phyloP scores from a whole-genome alignment of 2,888 invertebrate species.

The Zhuqinia jingwanae region DNA sequence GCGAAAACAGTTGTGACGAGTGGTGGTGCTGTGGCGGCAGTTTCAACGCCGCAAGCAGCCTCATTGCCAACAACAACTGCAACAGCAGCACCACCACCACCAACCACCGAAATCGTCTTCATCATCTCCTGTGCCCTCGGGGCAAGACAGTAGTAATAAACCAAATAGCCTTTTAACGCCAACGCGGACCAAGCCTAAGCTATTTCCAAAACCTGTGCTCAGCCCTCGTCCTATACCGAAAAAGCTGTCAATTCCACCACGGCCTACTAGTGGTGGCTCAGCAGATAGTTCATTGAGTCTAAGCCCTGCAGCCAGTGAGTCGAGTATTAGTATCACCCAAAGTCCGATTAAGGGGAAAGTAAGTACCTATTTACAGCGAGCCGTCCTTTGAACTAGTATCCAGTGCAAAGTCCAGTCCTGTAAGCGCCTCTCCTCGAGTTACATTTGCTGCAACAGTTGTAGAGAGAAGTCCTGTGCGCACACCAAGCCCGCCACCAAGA shows the following conservation, averaged over 20 bases:
- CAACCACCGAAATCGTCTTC: neutral
- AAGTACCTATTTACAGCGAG: slow-evolving; percentile 57
- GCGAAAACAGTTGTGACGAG: slow-evolving; percentile 16
- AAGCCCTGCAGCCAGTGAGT: slow-evolving; percentile 66
- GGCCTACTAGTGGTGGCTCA: slow-evolving; percentile 54
- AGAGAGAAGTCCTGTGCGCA: slow-evolving; percentile 68
- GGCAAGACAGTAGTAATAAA: slow-evolving; percentile 12
- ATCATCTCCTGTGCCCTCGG: slow-evolving; percentile 50
- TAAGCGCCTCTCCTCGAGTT: slow-evolving; percentile 47
- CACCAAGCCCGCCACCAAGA: slow-evolving; percentile 67
- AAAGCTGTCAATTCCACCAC: slow-evolving; percentile 67
- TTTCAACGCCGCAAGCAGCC: neutral
- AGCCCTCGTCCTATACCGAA: slow-evolving; percentile 64
- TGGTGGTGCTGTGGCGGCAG: too few relatives aligned
- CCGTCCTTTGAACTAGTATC: slow-evolving; percentile 53
- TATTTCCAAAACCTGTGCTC: slow-evolving; percentile 68
- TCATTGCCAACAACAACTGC: neutral
- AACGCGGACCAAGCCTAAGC: slow-evolving; percentile 63
- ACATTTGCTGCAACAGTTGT: slow-evolving; percentile 72
- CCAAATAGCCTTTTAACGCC: slow-evolving; percentile 64
- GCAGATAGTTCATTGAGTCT: slow-evolving; percentile 65
- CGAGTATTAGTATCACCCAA: slow-evolving; percentile 55
- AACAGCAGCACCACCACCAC: slow-evolving; percentile 2
- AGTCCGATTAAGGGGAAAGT: slow-evolving; percentile 62
- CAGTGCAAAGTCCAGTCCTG: slow-evolving; percentile 41